These are phyloP conservation scores for Podargus strigoides DNA, from an alignment of 2,797 vertebrate genomes.

Conservation along the genomic window DNA sequence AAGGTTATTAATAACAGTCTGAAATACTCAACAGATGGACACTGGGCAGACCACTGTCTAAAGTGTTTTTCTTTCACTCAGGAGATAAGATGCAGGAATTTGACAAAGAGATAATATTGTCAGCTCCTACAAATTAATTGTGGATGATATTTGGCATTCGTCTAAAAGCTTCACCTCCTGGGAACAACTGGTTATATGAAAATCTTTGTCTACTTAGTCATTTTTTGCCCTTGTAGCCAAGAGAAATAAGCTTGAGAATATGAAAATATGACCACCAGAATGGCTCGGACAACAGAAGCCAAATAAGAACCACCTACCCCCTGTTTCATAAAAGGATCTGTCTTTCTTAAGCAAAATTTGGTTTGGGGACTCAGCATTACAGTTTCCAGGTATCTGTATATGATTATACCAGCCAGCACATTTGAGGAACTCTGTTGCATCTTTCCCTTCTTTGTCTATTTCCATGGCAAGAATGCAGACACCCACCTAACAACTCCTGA, in stretches of 20 bases:
- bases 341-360: background rate
- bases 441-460: background rate
- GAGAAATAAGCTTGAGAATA: background rate
- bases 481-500: background rate
- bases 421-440: background rate
- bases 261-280: background rate
- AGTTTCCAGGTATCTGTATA: background rate
- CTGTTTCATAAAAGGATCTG: background rate
- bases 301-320: background rate
- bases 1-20: background rate
- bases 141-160: background rate
- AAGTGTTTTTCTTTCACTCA: background rate
- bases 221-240: background rate
- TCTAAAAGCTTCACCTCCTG: background rate
- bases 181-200: background rate
- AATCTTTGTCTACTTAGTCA: background rate
- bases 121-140: conserved; percentile 18
- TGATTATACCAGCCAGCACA: background rate
- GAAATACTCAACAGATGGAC: background rate
- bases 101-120: background rate
- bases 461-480: background rate
- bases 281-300: background rate
- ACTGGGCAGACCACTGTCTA: background rate
- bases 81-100: background rate
- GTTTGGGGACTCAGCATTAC: background rate